Conservation (phyloP, 2,113 vertebrate species). For the Catharus fuscescens region DNA sequence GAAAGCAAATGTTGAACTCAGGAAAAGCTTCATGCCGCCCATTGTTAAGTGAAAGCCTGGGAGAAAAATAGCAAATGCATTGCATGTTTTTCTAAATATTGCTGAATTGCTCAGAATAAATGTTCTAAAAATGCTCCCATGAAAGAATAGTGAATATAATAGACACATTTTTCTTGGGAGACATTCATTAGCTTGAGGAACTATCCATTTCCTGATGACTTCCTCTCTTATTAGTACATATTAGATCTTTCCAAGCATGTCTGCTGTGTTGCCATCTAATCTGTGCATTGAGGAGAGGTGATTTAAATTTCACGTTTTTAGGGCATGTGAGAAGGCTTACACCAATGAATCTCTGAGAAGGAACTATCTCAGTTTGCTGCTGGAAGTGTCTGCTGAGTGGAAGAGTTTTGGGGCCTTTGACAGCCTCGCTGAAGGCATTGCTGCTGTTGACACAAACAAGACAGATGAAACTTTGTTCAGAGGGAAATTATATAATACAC, state of each 20-base stretch:
- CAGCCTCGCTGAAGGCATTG: background rate
- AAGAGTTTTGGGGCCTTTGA: background rate
- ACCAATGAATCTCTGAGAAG: background rate
- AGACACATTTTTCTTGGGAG: background rate
- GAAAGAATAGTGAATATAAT: background rate
- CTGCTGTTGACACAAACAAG: background rate
- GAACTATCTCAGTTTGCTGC: background rate
- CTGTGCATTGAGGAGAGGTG: background rate
- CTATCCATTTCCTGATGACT: background rate
- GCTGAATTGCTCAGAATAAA: background rate
- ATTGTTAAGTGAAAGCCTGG: conserved; percentile 50
- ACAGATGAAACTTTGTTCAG: background rate
- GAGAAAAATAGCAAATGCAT: conserved; percentile 32
- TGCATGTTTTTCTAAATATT: conserved; percentile 1
- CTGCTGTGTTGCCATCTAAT: background rate
- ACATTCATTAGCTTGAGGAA: background rate
- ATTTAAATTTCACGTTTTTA: background rate
- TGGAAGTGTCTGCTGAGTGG: background rate
- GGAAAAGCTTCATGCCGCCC: conserved; percentile 22
- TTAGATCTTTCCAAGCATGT: background rate
- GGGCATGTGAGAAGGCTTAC: background rate
- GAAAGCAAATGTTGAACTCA: conserved; percentile 50
- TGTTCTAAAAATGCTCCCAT: conserved; percentile 13
- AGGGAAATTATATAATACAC: background rate
- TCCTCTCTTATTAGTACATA: background rate